phyloP scores from a whole-genome alignment of 2,113 vertebrate species.

The Tragelaphus scriptus region DNA sequence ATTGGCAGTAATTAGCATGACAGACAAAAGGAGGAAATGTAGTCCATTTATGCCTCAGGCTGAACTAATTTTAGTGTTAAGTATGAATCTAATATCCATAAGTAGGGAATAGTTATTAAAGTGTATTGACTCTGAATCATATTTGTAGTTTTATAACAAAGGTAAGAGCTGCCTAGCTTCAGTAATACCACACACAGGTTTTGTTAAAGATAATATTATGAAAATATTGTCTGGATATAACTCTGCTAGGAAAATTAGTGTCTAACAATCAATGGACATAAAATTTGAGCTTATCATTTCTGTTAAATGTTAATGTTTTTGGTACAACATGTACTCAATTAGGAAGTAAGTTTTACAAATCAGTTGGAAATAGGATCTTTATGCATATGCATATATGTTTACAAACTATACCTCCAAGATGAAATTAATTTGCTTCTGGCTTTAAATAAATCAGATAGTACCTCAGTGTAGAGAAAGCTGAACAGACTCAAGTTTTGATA shows the following conservation, averaged over 20 bases:
- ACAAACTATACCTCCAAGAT: background rate
- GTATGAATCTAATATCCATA: slow-evolving; percentile 56
- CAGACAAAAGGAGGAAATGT: slow-evolving; percentile 38
- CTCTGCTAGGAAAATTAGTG: background rate
- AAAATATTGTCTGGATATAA: background rate
- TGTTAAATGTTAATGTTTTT: background rate
- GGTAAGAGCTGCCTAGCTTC: background rate
- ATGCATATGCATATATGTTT: background rate
- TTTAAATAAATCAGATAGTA: background rate
- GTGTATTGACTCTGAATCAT: slow-evolving; percentile 28
- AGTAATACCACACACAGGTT: background rate
- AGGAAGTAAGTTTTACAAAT: background rate
- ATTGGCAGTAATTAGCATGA: slow-evolving; percentile 41
- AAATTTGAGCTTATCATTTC: background rate
- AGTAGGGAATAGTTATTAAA: slow-evolving; percentile 27
- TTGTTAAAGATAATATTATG: background rate
- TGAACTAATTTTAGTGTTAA: slow-evolving; percentile 56
- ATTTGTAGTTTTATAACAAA: background rate
- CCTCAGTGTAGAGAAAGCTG: background rate
- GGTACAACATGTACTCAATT: background rate
- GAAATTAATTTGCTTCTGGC: background rate
- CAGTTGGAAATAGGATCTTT: background rate
- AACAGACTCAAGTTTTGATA: background rate
- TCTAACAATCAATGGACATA: background rate
- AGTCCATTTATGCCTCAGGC: slow-evolving; percentile 2